Evolutionary conservation across 2,888 invertebrate species (phyloP).

Genomic region (Nephrotoma appendiculata): DNA sequence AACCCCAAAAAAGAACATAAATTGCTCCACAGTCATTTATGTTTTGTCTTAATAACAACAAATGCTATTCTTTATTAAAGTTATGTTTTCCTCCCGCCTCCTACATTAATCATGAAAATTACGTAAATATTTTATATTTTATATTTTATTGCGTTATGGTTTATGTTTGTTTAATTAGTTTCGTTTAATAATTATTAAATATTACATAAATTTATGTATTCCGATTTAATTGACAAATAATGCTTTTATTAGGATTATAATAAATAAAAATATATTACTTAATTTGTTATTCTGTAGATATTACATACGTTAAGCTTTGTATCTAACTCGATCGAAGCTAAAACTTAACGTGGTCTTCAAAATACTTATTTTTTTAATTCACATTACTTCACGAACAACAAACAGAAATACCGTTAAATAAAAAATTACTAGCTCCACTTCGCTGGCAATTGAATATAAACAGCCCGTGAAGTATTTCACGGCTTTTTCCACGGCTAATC

Average conservation of each 20-base stretch:
- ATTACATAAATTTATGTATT: background rate
- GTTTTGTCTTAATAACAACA: background rate
- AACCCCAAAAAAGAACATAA: background rate
- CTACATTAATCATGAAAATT: background rate
- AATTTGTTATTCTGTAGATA: background rate
- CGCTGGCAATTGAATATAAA: too few species aligned
- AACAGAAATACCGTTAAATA: too few species aligned
- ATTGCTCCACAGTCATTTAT: background rate
- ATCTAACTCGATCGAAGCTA: too few species aligned
- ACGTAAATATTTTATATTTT: background rate
- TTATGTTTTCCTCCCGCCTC: background rate
- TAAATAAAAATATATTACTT: background rate
- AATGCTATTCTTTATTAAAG: background rate
- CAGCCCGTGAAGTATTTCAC: too few species aligned
- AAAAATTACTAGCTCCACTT: too few species aligned
- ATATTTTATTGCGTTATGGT: background rate
- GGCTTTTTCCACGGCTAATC: too few species aligned
- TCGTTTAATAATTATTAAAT: background rate
- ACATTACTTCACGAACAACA: too few species aligned
- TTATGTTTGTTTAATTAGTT: background rate
- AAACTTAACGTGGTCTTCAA: too few species aligned
- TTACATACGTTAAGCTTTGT: too few species aligned
- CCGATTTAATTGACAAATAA: background rate
- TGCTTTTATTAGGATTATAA: background rate
- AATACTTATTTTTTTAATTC: too few species aligned